Percentiles rank a stretch among this genome's conserved stretches.
Conservation (phyloP, 1,140 invertebrate genomes). For the Brachionus rubens region DNA sequence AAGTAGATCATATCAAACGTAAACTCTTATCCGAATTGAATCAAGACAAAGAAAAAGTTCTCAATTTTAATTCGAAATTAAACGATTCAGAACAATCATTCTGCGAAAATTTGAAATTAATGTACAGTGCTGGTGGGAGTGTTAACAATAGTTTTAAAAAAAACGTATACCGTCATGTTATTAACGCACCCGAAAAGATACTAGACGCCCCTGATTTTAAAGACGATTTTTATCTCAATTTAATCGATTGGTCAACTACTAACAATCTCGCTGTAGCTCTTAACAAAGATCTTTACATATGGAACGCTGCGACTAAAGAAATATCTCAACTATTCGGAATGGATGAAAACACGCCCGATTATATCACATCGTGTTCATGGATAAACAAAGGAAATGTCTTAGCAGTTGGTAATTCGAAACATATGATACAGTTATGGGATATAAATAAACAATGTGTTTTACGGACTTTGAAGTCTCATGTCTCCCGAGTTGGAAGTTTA, state of each 20-base stretch:
- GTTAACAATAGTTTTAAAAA: neutral
- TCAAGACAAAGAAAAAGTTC: neutral
- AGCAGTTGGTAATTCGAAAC: constrained; percentile 79
- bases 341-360: constrained; percentile 67
- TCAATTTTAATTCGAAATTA: constrained; percentile 3
- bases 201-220: constrained; percentile 93
- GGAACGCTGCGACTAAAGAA: constrained; percentile 88
- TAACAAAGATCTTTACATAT: constrained; percentile 79
- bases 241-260: constrained; percentile 83
- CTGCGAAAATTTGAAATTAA: neutral
- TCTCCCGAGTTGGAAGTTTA: constrained; percentile 73
- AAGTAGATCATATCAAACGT: neutral
- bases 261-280: constrained; percentile 90
- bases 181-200: constrained; percentile 84
- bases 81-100: constrained; percentile 31
- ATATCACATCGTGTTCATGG: constrained; percentile 83
- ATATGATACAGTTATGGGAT: constrained; percentile 67
- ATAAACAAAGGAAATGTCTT: constrained; percentile 82
- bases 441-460: constrained; percentile 61
- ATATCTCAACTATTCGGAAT: constrained; percentile 78
- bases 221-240: constrained; percentile 91
- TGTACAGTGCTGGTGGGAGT: constrained; percentile 22
- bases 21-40: neutral
- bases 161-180: constrained; percentile 74
- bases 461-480: constrained; percentile 51